Conservation (phyloP, 2,888 invertebrate genomes). For the Luperina testacea region DNA sequence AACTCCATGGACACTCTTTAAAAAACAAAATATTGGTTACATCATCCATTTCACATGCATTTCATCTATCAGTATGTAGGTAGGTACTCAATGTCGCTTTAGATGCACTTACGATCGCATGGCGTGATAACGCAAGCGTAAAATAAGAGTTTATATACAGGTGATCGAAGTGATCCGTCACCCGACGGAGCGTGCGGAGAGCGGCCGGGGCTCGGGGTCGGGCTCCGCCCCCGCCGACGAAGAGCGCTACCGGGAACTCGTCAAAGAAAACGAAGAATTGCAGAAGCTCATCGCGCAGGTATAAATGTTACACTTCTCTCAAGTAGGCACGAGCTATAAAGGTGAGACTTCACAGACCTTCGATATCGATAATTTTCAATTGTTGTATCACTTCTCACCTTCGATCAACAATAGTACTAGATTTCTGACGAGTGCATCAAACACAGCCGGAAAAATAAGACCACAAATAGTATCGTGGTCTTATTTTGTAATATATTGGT, state of each 20-base stretch:
- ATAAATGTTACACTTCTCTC: conserved; percentile 33
- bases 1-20: background rate
- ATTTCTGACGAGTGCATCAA: too few relatives aligned
- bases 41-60: background rate
- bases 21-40: background rate
- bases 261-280: conserved; percentile 98
- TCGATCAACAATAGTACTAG: too few relatives aligned
- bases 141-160: conserved; percentile 76
- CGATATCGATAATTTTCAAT: background rate
- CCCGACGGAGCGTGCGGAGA: conserved; percentile 96
- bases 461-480: too few relatives aligned
- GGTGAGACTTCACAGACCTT: background rate
- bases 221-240: conserved; percentile 97
- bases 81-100: conserved; percentile 10
- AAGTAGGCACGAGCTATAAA: background rate
- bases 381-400: background rate
- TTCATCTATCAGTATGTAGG: background rate
- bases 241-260: conserved; percentile 97
- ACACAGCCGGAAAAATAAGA: too few relatives aligned
- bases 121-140: conserved; percentile 3
- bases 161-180: conserved; percentile 97
- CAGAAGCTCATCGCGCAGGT: conserved; percentile 98
- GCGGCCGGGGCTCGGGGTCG: conserved; percentile 95
- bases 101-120: conserved; percentile 16
- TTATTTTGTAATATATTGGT: too few relatives aligned